phyloP scores from a whole-genome alignment of 2,888 invertebrate genomes.

The Crioceris asparagi region DNA sequence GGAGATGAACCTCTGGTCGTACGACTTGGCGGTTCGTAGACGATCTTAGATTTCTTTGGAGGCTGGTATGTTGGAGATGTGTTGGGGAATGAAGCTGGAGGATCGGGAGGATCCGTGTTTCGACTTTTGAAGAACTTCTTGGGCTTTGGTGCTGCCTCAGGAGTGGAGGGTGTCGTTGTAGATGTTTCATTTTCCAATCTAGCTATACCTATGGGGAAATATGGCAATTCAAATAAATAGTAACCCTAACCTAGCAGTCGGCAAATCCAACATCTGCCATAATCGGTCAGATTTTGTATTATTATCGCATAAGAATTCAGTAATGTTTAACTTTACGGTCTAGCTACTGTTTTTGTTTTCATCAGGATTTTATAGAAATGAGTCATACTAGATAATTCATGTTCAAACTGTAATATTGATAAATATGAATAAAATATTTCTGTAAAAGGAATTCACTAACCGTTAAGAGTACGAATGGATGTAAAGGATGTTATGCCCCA shows the following conservation, averaged over 20 bases:
- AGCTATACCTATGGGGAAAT: constrained; percentile 18
- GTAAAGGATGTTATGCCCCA: constrained; percentile 94
- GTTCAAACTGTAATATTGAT: too few relatives aligned
- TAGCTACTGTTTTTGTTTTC: too few relatives aligned
- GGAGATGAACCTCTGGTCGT: constrained; percentile 18
- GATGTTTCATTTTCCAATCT: constrained; percentile 17
- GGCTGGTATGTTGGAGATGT: constrained; percentile 19
- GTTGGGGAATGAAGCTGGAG: constrained; percentile 18
- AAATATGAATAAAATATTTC: too few relatives aligned
- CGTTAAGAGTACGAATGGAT: constrained; percentile 71
- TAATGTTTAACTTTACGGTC: background rate
- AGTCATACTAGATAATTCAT: too few relatives aligned
- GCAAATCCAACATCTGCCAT: too few relatives aligned
- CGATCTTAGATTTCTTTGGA: constrained; percentile 21
- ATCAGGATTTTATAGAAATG: too few relatives aligned
- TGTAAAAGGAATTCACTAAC: too few relatives aligned
- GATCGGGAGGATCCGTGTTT: constrained; percentile 52
- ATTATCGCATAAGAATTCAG: constrained; percentile 2
- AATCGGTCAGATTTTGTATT: too few relatives aligned
- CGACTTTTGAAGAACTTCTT: constrained; percentile 87
- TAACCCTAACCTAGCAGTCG: too few relatives aligned
- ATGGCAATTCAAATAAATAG: too few relatives aligned
- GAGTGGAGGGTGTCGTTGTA: constrained; percentile 10
- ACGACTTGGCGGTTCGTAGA: constrained; percentile 18
- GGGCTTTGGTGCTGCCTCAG: constrained; percentile 50